Conservation (phyloP, 2,797 vertebrate species). For the Sternarchorhynchus goeldii region DNA sequence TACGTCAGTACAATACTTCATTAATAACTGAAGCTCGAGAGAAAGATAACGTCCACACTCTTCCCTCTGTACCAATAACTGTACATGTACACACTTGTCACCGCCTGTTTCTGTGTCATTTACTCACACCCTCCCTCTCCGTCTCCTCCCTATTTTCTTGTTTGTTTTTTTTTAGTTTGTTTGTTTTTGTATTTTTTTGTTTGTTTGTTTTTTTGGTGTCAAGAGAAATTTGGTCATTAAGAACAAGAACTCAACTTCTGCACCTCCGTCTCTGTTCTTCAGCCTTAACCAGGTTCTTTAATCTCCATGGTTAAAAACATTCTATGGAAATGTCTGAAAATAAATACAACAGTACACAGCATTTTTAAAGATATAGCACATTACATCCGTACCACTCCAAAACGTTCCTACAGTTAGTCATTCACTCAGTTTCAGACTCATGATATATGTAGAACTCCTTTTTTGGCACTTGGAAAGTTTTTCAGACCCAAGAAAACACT, state of each 20-base stretch:
- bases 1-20: background rate
- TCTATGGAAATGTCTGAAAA: too few relatives aligned
- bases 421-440: too few relatives aligned
- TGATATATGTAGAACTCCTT: too few relatives aligned
- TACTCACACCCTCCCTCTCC: background rate
- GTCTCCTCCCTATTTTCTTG: background rate
- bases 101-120: background rate
- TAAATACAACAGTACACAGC: too few relatives aligned
- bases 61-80: constrained; percentile 12
- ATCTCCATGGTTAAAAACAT: too few relatives aligned
- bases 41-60: background rate
- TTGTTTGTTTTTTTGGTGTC: background rate
- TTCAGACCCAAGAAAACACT: too few relatives aligned
- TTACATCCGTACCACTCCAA: too few relatives aligned
- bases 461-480: too few relatives aligned
- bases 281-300: background rate
- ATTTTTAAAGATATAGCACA: too few relatives aligned
- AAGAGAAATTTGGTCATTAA: background rate
- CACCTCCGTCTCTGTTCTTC: background rate
- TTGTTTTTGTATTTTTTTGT: too few relatives aligned
- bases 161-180: too few relatives aligned
- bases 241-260: background rate
- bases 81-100: constrained; percentile 10
- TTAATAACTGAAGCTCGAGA: background rate
- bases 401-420: too few relatives aligned